Evolutionary conservation across 2,113 vertebrate genomes (phyloP).

Genomic region (Cnemophilus loriae): DNA sequence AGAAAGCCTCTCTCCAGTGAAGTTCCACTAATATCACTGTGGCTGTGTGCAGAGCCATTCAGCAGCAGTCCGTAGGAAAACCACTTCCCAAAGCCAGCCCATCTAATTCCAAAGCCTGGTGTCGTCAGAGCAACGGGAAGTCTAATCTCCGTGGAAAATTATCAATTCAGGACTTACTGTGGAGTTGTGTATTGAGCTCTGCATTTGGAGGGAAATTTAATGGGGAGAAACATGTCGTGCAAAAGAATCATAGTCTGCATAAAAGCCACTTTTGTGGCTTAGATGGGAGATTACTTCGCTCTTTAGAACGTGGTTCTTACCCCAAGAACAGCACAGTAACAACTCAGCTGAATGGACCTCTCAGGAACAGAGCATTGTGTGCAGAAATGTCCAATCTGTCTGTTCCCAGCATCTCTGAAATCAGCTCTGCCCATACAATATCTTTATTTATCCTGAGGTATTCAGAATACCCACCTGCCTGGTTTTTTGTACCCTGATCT

Average conservation of each 20-base stretch:
- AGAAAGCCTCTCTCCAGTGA: not conserved
- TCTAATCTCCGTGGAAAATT: constrained; percentile 39
- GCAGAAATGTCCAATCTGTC: not conserved
- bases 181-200: not conserved
- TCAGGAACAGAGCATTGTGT: not conserved
- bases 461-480: not conserved
- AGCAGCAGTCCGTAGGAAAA: not conserved
- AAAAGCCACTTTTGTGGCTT: constrained; percentile 11
- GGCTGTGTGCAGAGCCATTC: not conserved
- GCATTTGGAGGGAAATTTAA: not conserved
- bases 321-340: not conserved
- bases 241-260: not conserved
- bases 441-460: not conserved
- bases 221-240: not conserved
- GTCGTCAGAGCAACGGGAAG: not conserved
- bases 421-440: not conserved
- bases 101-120: not conserved
- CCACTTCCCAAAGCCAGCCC: not conserved
- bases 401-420: not conserved
- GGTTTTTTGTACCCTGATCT: not conserved
- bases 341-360: not conserved
- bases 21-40: not conserved
- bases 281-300: not conserved
- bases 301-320: not conserved
- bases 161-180: not conserved